These are phyloP conservation scores for Zapornia atra DNA, from an alignment of 2,113 vertebrate genomes.

Conservation along the genomic window DNA sequence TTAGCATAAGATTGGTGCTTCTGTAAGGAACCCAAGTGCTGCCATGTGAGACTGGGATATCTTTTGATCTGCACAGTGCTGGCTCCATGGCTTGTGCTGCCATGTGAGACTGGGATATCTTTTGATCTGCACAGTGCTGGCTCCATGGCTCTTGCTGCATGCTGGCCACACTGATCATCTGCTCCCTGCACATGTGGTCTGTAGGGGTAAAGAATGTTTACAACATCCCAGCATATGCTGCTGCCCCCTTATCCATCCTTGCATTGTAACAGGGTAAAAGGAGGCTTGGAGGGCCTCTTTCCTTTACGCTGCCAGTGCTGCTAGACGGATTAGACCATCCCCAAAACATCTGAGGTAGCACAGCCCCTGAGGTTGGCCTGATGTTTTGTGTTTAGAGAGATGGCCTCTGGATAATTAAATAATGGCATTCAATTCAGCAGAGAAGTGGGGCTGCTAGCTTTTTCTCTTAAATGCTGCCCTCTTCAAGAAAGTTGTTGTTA, in stretches of 20 bases:
- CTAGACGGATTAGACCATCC: not conserved
- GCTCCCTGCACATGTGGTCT: rapidly evolving
- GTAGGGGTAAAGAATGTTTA: not conserved
- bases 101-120: not conserved
- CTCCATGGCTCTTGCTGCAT: not conserved
- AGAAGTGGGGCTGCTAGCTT: not conserved
- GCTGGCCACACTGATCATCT: not conserved
- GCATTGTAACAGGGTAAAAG: not conserved
- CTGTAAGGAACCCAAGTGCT: not conserved
- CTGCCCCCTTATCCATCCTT: too few species aligned
- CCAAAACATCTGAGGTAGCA: not conserved
- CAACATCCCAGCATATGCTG: not conserved
- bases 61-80: not conserved
- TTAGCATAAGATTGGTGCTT: not conserved
- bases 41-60: not conserved
- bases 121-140: not conserved
- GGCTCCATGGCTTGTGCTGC: not conserved
- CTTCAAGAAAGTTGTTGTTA: not conserved
- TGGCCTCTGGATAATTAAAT: not conserved
- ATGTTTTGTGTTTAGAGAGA: not conserved
- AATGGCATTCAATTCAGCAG: rapidly evolving
- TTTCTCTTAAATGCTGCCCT: not conserved
- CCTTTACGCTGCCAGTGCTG: not conserved
- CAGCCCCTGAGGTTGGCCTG: not conserved
- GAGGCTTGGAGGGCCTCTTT: not conserved